Evolutionary conservation across 2,888 invertebrate species (phyloP).

Genomic region (Drosophila neonasuta): DNA sequence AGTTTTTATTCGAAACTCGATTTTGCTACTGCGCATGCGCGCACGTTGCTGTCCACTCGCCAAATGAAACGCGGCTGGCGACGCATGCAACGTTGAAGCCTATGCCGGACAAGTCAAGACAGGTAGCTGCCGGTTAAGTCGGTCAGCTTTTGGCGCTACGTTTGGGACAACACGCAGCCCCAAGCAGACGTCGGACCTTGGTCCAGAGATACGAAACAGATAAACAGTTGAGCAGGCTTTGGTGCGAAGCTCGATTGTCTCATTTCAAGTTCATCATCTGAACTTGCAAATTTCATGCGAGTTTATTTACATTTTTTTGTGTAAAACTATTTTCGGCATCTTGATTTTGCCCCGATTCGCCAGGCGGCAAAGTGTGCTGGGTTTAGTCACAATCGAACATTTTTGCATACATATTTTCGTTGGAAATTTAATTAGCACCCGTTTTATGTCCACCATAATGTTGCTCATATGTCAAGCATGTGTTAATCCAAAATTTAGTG

Average conservation of each 20-base stretch:
- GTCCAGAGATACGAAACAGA: conserved; percentile 21
- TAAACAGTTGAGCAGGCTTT: conserved; percentile 37
- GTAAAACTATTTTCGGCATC: conserved; percentile 41
- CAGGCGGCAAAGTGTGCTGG: conserved; percentile 5
- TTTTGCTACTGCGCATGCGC: conserved; percentile 66
- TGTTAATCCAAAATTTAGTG: conserved; percentile 54
- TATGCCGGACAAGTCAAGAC: conserved; percentile 53
- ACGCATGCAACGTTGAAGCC: conserved; percentile 60
- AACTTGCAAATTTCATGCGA: conserved; percentile 66
- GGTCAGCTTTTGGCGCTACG: conserved; percentile 60
- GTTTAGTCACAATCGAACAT: conserved; percentile 36
- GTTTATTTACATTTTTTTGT: conserved; percentile 34
- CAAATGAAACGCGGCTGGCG: conserved; percentile 58
- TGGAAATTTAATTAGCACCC: conserved; percentile 45
- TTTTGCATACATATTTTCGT: conserved; percentile 38
- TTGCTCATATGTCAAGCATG: conserved; percentile 15
- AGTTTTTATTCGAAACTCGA: conserved; percentile 5
- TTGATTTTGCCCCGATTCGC: conserved; percentile 36
- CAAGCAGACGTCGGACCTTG: conserved; percentile 5
- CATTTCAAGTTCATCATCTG: conserved; percentile 72
- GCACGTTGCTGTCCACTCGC: conserved; percentile 58
- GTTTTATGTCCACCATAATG: conserved; percentile 27
- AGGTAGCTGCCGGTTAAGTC: conserved; percentile 58
- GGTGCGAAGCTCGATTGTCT: conserved; percentile 8
- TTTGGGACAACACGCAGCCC: conserved; percentile 55